A percentile compares a stretch with the other conserved stretches of the same genome.
These are phyloP conservation scores for Hirtodrosophila confusa DNA, from an alignment of 2,888 invertebrate species.

Conservation along the genomic window DNA sequence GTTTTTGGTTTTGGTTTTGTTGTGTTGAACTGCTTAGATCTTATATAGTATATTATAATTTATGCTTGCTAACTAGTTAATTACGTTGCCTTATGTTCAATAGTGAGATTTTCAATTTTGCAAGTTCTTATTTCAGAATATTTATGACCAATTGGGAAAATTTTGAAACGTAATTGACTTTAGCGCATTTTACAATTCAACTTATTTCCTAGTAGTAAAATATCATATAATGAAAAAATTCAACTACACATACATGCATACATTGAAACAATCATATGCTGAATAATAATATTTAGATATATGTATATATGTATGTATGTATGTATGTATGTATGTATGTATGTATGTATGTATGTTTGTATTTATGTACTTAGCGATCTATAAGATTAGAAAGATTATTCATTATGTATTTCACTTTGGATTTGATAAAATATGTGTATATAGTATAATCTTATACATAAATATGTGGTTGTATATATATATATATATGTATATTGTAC, in stretches of 20 bases:
- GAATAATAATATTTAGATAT: not conserved
- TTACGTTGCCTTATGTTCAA: slow-evolving; percentile 33
- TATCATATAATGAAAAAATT: slow-evolving; percentile 35
- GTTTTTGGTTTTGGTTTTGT: slow-evolving; percentile 11
- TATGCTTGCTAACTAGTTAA: slow-evolving; percentile 21
- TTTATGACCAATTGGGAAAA: slow-evolving; percentile 27
- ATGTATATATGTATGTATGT: too few relatives aligned
- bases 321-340: not conserved
- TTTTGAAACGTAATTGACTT: slow-evolving; percentile 57
- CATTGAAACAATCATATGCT: too few relatives aligned
- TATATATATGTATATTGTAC: not conserved
- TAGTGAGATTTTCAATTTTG: slow-evolving; percentile 28
- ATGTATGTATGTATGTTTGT: slow-evolving; percentile 1
- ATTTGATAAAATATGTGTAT: slow-evolving; percentile 24
- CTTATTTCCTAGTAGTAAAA: slow-evolving; percentile 22
- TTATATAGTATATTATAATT: not conserved
- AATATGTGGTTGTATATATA: slow-evolving; percentile 2
- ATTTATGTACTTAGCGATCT: slow-evolving; percentile 10
- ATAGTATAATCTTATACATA: slow-evolving; percentile 19
- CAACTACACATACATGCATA: slow-evolving; percentile 13
- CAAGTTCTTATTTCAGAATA: slow-evolving; percentile 13
- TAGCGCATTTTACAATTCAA: slow-evolving; percentile 39
- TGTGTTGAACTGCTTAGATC: not conserved
- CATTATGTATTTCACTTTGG: slow-evolving; percentile 13
- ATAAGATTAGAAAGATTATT: slow-evolving; percentile 19